These are phyloP conservation scores for Hoplias malabaricus DNA, from an alignment of 2,113 vertebrate genomes.

Conservation along the genomic window DNA sequence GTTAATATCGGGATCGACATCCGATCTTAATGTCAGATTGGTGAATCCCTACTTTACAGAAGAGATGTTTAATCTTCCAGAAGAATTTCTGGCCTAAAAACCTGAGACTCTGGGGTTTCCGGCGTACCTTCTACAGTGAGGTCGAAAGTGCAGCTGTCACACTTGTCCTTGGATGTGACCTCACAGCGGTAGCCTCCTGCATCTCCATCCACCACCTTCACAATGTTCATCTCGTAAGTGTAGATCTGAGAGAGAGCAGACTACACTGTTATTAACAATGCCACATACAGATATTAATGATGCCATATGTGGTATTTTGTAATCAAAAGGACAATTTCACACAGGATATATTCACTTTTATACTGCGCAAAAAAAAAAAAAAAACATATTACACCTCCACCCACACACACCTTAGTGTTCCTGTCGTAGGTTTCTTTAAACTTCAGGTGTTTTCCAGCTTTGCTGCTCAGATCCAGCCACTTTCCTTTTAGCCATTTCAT, in stretches of 20 bases:
- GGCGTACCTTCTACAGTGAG: conserved; percentile 80
- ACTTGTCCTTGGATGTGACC: conserved; percentile 83
- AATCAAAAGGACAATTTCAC: no score
- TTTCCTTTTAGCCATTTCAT: conserved; percentile 93
- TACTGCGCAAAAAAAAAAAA: not conserved
- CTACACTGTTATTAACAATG: no score
- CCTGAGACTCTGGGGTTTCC: not conserved
- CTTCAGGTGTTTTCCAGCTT: conserved; percentile 82
- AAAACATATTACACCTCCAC: not conserved
- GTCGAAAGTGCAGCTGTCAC: conserved; percentile 82
- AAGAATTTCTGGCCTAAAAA: not conserved
- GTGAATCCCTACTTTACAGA: no score
- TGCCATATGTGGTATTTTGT: no score
- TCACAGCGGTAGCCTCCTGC: conserved; percentile 86
- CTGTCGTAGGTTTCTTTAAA: conserved; percentile 84
- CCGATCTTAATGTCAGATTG: no score
- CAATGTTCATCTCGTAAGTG: conserved; percentile 80
- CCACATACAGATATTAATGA: no score
- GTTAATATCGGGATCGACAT: no score
- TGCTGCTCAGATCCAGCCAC: conserved; percentile 85
- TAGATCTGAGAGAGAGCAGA: conserved; percentile 73
- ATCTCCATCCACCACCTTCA: conserved; percentile 78
- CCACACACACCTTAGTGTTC: conserved; percentile 76
- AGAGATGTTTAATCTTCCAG: not conserved
- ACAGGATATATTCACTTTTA: no score